A percentile compares a stretch with the other conserved stretches of the same genome.
Conservation (phyloP, 2,113 vertebrate genomes). For the Pelusios castaneus region DNA sequence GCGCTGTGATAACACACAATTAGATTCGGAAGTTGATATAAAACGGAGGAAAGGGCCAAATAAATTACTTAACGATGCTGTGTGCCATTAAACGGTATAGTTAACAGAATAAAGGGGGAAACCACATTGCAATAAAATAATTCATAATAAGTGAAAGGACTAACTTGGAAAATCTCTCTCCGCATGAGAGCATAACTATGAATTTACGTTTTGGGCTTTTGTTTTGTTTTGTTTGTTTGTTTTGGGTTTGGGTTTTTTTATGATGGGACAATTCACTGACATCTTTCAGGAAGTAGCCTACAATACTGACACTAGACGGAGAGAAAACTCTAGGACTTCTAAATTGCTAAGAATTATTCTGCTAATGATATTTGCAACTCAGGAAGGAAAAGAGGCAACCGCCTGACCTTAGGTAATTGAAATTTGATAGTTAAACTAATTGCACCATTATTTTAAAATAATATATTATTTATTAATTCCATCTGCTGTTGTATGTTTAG, state of each 20-base stretch:
- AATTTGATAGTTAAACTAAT: constrained; percentile 80
- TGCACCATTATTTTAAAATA: constrained; percentile 66
- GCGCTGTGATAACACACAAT: neutral
- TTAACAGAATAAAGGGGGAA: neutral
- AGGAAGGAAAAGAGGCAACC: constrained; percentile 50
- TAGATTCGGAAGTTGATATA: neutral
- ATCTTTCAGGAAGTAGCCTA: neutral
- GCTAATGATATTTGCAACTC: constrained; percentile 67
- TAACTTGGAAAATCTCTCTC: neutral
- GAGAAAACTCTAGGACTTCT: constrained; percentile 47
- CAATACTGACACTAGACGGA: constrained; percentile 7
- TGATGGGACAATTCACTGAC: neutral
- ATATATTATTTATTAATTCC: constrained; percentile 50
- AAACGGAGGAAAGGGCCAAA: neutral
- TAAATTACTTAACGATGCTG: neutral
- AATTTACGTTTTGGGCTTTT: neutral
- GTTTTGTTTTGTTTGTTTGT: neutral
- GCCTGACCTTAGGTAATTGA: constrained; percentile 76
- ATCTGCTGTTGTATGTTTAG: constrained; percentile 29
- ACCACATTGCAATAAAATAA: neutral
- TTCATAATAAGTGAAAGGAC: neutral
- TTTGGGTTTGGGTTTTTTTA: neutral
- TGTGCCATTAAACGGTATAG: neutral
- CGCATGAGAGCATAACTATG: neutral
- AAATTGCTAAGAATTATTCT: constrained; percentile 53